phyloP scores from a whole-genome alignment of 2,113 vertebrate species.

The Xiphophorus maculatus region DNA sequence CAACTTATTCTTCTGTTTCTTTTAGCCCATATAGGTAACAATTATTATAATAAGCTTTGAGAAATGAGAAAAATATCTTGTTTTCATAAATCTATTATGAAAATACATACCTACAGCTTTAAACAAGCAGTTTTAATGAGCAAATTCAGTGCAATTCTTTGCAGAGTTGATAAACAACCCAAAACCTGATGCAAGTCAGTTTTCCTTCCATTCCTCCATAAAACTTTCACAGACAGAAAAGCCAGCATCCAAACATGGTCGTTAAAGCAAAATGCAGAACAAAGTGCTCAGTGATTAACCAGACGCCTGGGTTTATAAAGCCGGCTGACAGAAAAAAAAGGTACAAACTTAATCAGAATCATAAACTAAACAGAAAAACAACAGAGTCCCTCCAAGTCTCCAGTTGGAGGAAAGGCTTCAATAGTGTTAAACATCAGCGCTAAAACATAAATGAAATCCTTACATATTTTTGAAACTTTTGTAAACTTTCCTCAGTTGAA shows the following conservation, averaged over 20 bases:
- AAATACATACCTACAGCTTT: conserved; percentile 13
- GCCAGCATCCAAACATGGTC: conserved; percentile 60
- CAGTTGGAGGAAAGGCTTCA: not conserved
- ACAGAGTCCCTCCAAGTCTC: not conserved
- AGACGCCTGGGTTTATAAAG: conserved; percentile 3
- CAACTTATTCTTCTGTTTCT: not conserved
- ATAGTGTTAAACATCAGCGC: not conserved
- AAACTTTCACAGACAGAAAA: conserved; percentile 47
- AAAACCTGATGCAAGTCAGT: conserved; percentile 19
- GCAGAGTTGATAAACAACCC: conserved; percentile 17
- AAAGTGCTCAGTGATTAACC: conserved; percentile 27
- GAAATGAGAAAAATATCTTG: not conserved
- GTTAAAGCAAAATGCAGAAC: conserved; percentile 36
- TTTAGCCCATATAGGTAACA: not conserved
- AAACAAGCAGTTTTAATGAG: conserved; percentile 47
- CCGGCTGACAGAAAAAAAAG: not conserved
- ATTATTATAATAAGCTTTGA: not conserved
- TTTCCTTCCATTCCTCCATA: conserved; percentile 45
- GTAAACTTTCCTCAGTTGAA: too few relatives aligned
- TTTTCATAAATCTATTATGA: not conserved
- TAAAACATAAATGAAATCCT: too few relatives aligned
- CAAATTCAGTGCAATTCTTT: conserved; percentile 31
- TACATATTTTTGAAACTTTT: too few relatives aligned
- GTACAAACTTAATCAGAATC: not conserved
- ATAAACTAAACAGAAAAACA: conserved; percentile 1